Percentiles rank a stretch among this genome's conserved stretches.
Evolutionary conservation across 2,797 vertebrate genomes (phyloP).

Genomic region (Pseudochirops cupreus): DNA sequence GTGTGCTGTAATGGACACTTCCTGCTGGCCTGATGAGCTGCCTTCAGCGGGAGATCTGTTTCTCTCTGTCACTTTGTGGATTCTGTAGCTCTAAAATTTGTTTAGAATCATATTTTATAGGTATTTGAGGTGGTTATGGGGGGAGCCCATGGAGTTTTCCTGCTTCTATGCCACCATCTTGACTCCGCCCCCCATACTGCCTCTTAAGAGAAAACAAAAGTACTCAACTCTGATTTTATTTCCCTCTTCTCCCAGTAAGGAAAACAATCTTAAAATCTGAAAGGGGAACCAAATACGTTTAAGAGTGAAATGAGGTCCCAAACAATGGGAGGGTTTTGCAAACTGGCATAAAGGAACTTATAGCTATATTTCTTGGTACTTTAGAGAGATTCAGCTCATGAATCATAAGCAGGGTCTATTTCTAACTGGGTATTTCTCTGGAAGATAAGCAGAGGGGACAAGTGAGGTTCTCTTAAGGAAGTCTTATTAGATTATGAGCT

Average conservation of each 20-base stretch:
- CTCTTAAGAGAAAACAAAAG: background rate
- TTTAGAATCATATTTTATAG: too few relatives aligned
- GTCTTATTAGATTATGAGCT: background rate
- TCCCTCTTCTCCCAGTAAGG: background rate
- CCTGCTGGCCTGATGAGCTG: too few relatives aligned
- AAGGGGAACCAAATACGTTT: background rate
- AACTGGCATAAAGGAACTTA: background rate
- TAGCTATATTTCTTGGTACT: background rate
- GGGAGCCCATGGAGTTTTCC: too few relatives aligned
- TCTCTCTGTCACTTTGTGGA: too few relatives aligned
- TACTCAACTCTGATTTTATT: background rate
- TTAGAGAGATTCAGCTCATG: background rate
- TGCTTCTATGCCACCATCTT: too few relatives aligned
- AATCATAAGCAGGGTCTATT: background rate
- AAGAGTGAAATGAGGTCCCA: background rate
- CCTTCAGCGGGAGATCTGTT: too few relatives aligned
- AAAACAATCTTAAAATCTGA: background rate
- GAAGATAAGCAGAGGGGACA: background rate
- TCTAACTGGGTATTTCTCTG: background rate
- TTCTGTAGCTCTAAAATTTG: too few relatives aligned
- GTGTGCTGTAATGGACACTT: too few relatives aligned
- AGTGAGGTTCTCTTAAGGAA: background rate
- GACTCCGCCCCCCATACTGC: background rate
- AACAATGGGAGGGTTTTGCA: background rate
- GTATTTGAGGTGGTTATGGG: too few relatives aligned